These are phyloP conservation scores for Synaphobranchus kaupii DNA, from an alignment of 2,797 vertebrate species.

Conservation along the genomic window DNA sequence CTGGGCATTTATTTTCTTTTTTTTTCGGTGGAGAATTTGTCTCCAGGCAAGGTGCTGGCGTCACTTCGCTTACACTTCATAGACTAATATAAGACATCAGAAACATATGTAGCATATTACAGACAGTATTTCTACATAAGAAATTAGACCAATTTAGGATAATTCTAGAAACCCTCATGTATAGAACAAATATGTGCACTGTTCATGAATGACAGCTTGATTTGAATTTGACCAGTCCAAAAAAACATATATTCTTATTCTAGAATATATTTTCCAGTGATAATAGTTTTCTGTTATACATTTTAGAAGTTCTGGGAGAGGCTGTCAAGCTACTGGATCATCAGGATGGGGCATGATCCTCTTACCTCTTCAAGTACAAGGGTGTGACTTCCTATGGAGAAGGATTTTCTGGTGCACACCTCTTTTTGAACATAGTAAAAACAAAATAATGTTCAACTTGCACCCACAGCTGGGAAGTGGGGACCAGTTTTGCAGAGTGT, in stretches of 20 bases:
- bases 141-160: neutral
- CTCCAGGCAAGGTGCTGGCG: neutral
- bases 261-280: neutral
- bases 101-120: neutral
- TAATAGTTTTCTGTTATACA: neutral
- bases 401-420: neutral
- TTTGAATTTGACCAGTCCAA: neutral
- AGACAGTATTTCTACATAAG: neutral
- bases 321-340: neutral
- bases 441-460: neutral
- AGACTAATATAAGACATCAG: neutral
- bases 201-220: neutral
- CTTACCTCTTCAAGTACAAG: neutral
- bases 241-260: too few species aligned
- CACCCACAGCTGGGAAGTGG: neutral
- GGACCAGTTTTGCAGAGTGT: neutral
- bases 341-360: neutral
- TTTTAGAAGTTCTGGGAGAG: neutral
- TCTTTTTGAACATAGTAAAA: neutral
- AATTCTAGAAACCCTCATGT: neutral
- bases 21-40: slow-evolving; percentile 43
- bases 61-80: neutral
- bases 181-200: neutral
- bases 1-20: slow-evolving; percentile 45
- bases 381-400: neutral